These are phyloP conservation scores for Zaprionus capensis DNA, from an alignment of 1,140 invertebrate genomes.

Conservation along the genomic window DNA sequence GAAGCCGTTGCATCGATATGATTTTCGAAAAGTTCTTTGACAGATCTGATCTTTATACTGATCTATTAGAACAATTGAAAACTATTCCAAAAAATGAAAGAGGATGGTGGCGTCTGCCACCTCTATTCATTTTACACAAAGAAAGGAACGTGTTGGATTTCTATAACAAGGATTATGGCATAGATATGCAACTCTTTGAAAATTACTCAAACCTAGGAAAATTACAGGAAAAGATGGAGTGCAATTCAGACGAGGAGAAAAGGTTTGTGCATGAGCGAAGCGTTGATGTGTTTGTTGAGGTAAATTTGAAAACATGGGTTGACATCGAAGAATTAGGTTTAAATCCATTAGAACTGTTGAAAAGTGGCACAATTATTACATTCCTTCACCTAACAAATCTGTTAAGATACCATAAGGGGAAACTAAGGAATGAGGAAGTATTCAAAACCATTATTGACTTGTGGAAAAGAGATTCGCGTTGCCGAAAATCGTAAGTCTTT, in stretches of 20 bases:
- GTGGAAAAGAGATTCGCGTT: neutral
- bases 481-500: neutral
- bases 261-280: slow-evolving; percentile 35
- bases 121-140: slow-evolving; percentile 27
- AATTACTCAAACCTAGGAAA: slow-evolving; percentile 2
- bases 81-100: slow-evolving; percentile 28
- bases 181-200: slow-evolving; percentile 27
- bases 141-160: slow-evolving; percentile 9
- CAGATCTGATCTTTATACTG: neutral
- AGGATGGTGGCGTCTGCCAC: slow-evolving; percentile 58
- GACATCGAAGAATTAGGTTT: slow-evolving; percentile 29
- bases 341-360: slow-evolving; percentile 36
- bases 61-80: neutral
- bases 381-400: slow-evolving; percentile 8
- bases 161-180: slow-evolving; percentile 31
- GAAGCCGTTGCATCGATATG: neutral
- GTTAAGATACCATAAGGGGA: slow-evolving; percentile 11
- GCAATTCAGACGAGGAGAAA: slow-evolving; percentile 45
- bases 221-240: slow-evolving; percentile 46
- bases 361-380: slow-evolving; percentile 43
- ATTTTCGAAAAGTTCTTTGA: neutral
- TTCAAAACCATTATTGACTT: slow-evolving; percentile 12
- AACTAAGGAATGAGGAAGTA: slow-evolving; percentile 27
- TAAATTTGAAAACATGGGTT: slow-evolving; percentile 31
- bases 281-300: slow-evolving; percentile 41